Base-by-base conservation (phyloP, 2,113 vertebrate genomes). In the Collichthys lucidus region DNA sequence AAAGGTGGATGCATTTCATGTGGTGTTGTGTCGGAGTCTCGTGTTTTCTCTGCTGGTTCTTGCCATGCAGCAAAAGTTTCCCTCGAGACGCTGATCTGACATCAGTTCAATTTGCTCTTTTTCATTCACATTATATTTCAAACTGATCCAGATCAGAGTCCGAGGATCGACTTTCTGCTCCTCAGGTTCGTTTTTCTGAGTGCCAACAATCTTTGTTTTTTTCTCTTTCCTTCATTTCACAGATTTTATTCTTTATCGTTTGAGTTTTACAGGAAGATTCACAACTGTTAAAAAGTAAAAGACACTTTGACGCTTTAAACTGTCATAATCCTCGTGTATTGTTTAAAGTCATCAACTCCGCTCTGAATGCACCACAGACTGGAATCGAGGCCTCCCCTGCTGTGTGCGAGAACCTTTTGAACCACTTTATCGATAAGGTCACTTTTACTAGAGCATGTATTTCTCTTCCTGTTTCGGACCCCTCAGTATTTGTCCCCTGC, bases 1-100 rank as follows among this genome's bases (percentile, higher is more conserved):
- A 84, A 92, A 83, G 5, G 22, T 77, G 91, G 88, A 92, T 93
- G 91, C 92, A 93, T 93, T 80, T 89, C 9, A 55, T 83, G 70
- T 66, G 76, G 79, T 88, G 35, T 73, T 79, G 31, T 65, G 26
- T 80, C 73, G 72, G 62, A 74, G n/a, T 20, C 50, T 46, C 11
- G 7, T 29, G 52, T 70, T 76, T 67, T 86, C 69, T 91, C 77
- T 78, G 70, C 47, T 80, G 70, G 73, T 86, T 89, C 70, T 85
- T 68, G 9, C 10, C 52, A 49, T 63, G 22, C 4, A 79, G 61
- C 20, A 84, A 56, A 72, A 47, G 63, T 85, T 80, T 53, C 31
- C 73, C 57, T 35, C 4, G 4, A 47, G 75, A n/a, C 73, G 1
- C 81, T 84, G 92, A 89, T 85, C 26, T 79, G 79, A 76, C 15